Conservation (phyloP, 2,113 vertebrate species). For the Octodon degus region DNA sequence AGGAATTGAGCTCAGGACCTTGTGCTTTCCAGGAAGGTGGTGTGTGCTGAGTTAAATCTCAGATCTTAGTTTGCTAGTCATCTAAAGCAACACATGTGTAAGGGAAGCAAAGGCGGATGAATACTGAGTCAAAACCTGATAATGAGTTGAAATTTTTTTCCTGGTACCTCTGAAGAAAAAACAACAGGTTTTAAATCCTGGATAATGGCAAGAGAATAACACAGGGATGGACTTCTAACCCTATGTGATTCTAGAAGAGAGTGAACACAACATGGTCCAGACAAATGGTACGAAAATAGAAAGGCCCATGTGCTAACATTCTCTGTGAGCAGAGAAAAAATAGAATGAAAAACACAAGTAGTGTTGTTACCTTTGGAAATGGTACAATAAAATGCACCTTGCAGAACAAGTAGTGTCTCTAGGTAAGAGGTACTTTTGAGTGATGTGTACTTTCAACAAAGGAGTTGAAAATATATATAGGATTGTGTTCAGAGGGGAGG, state of each 20-base stretch:
- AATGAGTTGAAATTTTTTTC: not conserved
- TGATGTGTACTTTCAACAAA: not conserved
- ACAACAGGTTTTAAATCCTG: not conserved
- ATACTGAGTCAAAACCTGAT: not conserved
- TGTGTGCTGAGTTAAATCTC: no score
- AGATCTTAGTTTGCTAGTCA: not conserved
- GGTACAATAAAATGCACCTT: not conserved
- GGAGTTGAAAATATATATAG: not conserved
- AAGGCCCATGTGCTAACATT: not conserved
- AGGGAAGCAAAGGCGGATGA: not conserved
- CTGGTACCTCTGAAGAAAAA: not conserved
- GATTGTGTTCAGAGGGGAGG: not conserved
- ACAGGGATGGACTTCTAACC: not conserved
- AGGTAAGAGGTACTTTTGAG: not conserved
- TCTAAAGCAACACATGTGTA: not conserved
- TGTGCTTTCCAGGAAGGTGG: no score
- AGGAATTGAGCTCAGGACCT: no score
- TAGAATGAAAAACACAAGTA: not conserved
- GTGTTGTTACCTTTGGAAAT: not conserved
- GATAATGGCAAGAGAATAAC: not conserved
- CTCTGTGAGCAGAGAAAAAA: not conserved
- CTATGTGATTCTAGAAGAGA: not conserved
- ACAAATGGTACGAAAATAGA: not conserved
- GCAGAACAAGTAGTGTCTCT: not conserved
- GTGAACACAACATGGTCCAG: not conserved